Evolutionary conservation across 2,113 vertebrate genomes (phyloP).

Genomic region (Mormyrus lacerda): DNA sequence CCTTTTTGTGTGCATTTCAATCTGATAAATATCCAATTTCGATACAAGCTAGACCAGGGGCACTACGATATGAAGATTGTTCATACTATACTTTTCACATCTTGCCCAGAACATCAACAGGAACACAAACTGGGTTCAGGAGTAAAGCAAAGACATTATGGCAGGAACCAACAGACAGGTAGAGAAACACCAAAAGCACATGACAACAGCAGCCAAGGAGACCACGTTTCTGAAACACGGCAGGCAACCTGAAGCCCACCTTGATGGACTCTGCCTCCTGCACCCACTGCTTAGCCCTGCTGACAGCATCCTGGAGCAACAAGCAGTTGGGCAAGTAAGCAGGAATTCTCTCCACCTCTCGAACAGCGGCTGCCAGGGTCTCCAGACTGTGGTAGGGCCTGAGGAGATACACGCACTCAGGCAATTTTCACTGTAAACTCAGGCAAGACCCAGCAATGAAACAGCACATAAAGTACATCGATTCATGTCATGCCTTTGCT

Average conservation of each 20-base stretch:
- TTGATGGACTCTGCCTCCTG: conserved; percentile 82
- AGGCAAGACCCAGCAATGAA: background rate
- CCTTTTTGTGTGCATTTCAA: background rate
- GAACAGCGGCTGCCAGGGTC: conserved; percentile 68
- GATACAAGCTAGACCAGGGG: background rate
- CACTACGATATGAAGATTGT: background rate
- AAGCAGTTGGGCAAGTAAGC: conserved; percentile 80
- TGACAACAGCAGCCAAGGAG: background rate
- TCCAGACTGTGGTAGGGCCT: conserved; percentile 75
- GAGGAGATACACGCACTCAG: background rate
- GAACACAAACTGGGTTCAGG: background rate
- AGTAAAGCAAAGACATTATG: background rate
- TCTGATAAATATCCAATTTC: background rate
- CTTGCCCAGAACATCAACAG: background rate
- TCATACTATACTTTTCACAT: background rate
- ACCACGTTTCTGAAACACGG: background rate
- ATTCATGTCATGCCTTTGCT: background rate
- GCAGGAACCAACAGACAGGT: background rate
- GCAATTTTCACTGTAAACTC: background rate
- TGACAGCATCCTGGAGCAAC: conserved; percentile 72
- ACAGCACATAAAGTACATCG: background rate
- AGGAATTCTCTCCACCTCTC: conserved; percentile 82
- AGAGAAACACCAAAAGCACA: background rate
- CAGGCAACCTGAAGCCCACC: conserved; percentile 48
- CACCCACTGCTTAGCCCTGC: conserved; percentile 83